Evolutionary conservation across 1,140 invertebrate species (phyloP), one percentile per base, ranked within the genome.

Genomic region (Portunus trituberculatus): DNA sequence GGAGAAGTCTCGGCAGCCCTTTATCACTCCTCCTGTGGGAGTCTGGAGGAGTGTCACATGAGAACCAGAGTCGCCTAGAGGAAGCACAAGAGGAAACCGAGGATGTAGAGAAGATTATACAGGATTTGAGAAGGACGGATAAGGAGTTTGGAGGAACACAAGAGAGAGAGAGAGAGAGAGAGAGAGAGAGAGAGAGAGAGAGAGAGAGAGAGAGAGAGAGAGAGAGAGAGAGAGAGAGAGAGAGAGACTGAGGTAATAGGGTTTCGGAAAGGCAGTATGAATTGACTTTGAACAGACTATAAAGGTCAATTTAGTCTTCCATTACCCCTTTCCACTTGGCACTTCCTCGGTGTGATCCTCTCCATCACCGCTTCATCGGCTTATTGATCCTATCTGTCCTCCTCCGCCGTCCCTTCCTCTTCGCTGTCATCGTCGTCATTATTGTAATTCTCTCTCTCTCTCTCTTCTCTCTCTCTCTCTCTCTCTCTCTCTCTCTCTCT

Each of bases 401-500:
- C 67, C n/a, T 76, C 67, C 1, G 6, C 67, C 6, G 1, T 7
- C 25, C 6, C 20, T 7, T 76, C 20, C 25, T n/a, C 67, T n/a
- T 0, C 67, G 52, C 52, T 59, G 52, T 59, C 52, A 59, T 59
- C 52, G 12, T 59, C 52, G 16, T 59, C 52, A 20, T 59, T 59
- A 59, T 20, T 59, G 16, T 59, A 14, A 20, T 10, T 59, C 67
- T n/a, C n/a, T n/a, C 20, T n/a, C 67, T 76, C 67, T n/a, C n/a
- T n/a, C 67, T 76, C 52, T 59, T 59, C 12, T 89, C 87, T 89
- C 39, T 89, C 87, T 89, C 39, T 89, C 87, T 89, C 39, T 89
- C 39, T 46, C 16, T 89, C 87, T 89, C 87, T 89, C 87, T 89
- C 87, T 89, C 87, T 89, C 87, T 89, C 87, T 89, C 87, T 89